Base-by-base conservation (phyloP, 2,797 vertebrate species). In the Pelochelys cantorii region DNA sequence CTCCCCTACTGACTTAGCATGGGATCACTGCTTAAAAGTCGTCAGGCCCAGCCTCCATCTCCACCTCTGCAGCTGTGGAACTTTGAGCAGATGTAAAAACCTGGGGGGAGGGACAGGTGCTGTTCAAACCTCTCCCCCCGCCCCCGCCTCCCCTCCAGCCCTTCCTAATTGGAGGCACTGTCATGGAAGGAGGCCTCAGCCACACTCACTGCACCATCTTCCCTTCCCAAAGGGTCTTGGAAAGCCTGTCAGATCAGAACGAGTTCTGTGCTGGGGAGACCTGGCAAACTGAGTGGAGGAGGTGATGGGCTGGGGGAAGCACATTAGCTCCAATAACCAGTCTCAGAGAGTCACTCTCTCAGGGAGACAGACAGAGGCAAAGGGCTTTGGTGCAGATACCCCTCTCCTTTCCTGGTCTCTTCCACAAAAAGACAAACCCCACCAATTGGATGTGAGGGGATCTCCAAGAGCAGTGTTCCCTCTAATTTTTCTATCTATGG, bases 391-490 rank as follows among this genome's bases (percentile, higher is more conserved):
- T 62, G 60, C 13, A 31, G 13, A 62, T 62, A 31, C 12, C 29
- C 3, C 29, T 14, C 12, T 62, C 29, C 60, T 62, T 27, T 62
- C 59, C 59, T n/a, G 53, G 23, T 13, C 25, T 77, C 74, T 77
- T 77, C 74, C 48, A 77, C 25, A 48, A 77, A 25, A 0, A 0
- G 8, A 11, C 0, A 3, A 48, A 23, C 6, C 60, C 79, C 77
- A 56, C 84, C 85, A 89, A 7, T 42, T 37, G 79, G 52, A 4
- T 31, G 3, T 0, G 0, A 52, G 2, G 11, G 0, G 0, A 14
- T 31, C 12, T 83, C 55, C 74, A 68, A 3, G 60, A 79, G 87
- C 9, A 0, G 42, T 48, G 42, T 48, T 48, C 8, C 42, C 42
- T 48, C 42, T 48, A 48, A 48, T 48, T 48, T 48, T 8, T 48